phyloP scores from a whole-genome alignment of 2,113 vertebrate genomes.

The Bubo blakistoni region DNA sequence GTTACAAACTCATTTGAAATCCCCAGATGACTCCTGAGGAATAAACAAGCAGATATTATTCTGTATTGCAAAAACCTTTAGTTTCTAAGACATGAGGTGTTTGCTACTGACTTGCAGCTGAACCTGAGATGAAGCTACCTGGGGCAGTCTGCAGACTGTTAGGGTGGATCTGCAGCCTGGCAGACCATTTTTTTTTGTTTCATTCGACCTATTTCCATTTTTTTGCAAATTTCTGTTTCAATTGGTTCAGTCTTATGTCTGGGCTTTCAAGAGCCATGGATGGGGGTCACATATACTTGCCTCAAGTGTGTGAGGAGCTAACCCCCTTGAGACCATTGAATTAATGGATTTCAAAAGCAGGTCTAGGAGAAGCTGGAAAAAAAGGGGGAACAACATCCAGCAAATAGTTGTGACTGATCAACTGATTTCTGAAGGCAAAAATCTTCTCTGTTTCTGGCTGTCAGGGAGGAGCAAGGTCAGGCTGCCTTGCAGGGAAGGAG shows the following conservation, averaged over 20 bases:
- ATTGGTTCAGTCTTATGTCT: neutral
- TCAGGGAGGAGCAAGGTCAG: neutral
- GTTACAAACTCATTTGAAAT: neutral
- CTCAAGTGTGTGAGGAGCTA: neutral
- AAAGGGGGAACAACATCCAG: neutral
- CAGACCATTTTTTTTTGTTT: neutral
- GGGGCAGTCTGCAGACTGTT: neutral
- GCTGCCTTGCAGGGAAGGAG: neutral
- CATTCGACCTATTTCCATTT: neutral
- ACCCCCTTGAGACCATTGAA: neutral
- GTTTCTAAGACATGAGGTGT: neutral
- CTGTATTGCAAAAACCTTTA: neutral
- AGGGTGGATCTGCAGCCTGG: neutral
- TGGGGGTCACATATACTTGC: neutral
- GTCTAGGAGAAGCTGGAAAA: neutral
- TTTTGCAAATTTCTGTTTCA: neutral
- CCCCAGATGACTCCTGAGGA: neutral
- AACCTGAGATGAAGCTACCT: neutral
- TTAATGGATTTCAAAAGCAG: neutral
- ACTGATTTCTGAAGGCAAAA: neutral
- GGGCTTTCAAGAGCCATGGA: neutral
- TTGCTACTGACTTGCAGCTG: neutral
- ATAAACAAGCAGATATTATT: neutral
- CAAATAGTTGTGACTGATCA: neutral
- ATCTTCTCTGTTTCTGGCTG: neutral